These are phyloP conservation scores for Andrena fulva DNA, from an alignment of 2,888 invertebrate species.

Conservation along the genomic window DNA sequence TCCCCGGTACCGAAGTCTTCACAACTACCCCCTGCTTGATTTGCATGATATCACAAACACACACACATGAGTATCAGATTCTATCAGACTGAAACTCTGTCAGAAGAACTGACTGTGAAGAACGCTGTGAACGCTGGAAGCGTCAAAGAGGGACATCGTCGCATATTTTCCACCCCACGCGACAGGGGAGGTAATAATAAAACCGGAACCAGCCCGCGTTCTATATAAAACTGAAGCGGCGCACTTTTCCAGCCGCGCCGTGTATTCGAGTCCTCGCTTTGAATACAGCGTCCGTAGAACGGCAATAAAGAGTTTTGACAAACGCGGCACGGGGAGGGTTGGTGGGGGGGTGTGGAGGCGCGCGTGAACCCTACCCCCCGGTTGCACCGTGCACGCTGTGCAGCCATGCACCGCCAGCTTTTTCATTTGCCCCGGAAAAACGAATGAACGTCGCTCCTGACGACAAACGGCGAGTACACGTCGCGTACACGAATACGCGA, in stretches of 20 bases:
- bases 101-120: background rate
- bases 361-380: conserved; percentile 27
- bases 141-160: conserved; percentile 12
- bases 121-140: background rate
- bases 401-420: conserved; percentile 67
- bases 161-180: conserved; percentile 41
- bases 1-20: no score
- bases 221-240: conserved; percentile 75
- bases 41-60: no score
- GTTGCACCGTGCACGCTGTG: conserved; percentile 42
- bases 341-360: background rate
- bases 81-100: background rate
- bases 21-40: no score
- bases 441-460: conserved; percentile 74
- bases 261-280: conserved; percentile 75
- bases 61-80: no score
- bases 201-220: conserved; percentile 66
- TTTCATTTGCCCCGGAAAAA: conserved; percentile 78
- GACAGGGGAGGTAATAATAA: conserved; percentile 65
- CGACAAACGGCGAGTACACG: conserved; percentile 75
- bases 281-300: conserved; percentile 78
- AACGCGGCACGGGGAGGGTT: conserved; percentile 69
- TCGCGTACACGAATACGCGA: conserved; percentile 72
- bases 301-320: conserved; percentile 84
- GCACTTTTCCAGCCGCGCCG: conserved; percentile 71